phyloP scores from a whole-genome alignment of 1,140 invertebrate species.

The Mylabris phalerata region DNA sequence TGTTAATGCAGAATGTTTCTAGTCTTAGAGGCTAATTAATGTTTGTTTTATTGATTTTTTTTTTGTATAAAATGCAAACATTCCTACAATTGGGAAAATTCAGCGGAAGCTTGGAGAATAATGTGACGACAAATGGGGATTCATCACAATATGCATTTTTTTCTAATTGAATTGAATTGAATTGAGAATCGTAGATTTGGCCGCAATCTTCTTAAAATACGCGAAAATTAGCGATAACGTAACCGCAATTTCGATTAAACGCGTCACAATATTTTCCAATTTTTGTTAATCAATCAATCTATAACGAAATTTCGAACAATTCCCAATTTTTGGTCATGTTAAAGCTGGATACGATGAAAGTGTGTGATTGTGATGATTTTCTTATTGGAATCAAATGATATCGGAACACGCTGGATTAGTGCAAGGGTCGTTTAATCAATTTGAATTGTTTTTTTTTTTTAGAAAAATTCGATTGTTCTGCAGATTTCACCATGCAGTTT shows the following conservation, averaged over 20 bases:
- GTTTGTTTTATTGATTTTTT: not conserved
- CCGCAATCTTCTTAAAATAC: too few relatives aligned
- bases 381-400: too few relatives aligned
- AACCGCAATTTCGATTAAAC: not conserved
- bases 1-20: constrained; percentile 28
- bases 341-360: not conserved
- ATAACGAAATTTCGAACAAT: constrained; percentile 3
- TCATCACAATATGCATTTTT: not conserved
- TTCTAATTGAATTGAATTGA: too few relatives aligned
- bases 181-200: too few relatives aligned
- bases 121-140: constrained; percentile 9
- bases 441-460: too few relatives aligned
- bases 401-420: constrained; percentile 21
- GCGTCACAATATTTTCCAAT: too few relatives aligned
- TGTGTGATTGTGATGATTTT: too few relatives aligned
- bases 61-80: too few relatives aligned
- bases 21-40: constrained; percentile 19
- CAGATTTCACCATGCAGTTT: constrained; percentile 39
- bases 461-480: too few relatives aligned
- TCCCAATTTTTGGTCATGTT: constrained; percentile 6
- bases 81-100: constrained; percentile 8
- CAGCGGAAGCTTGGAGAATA: constrained; percentile 11
- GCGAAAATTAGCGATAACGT: too few relatives aligned
- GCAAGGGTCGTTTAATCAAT: constrained; percentile 29
- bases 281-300: not conserved